Evolutionary conservation across 2,797 vertebrate genomes (phyloP).

Genomic region (Phoxinus dragarum): DNA sequence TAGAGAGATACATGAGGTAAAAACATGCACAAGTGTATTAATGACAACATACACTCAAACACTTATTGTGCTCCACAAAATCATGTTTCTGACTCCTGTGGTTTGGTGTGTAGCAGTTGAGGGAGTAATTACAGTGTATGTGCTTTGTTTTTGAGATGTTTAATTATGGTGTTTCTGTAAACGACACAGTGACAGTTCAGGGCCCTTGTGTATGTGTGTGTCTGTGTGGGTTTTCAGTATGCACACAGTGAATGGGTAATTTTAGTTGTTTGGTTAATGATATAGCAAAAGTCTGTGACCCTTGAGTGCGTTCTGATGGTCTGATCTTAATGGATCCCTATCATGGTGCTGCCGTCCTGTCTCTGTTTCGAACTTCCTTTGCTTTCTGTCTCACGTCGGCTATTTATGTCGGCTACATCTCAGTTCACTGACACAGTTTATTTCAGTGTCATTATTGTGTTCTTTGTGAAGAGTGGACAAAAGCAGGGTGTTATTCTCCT

Average conservation of each 20-base stretch:
- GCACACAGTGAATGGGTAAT: slow-evolving; percentile 55
- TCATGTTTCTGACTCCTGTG: slow-evolving; percentile 73
- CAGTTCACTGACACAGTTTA: slow-evolving; percentile 44
- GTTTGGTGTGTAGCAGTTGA: slow-evolving; percentile 78
- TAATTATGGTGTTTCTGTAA: slow-evolving; percentile 84
- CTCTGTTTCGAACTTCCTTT: slow-evolving; percentile 17
- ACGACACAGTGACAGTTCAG: slow-evolving; percentile 57
- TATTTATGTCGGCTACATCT: slow-evolving; percentile 20
- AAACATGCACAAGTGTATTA: slow-evolving; percentile 22
- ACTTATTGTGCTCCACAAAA: slow-evolving; percentile 66
- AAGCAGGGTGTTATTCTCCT: slow-evolving; percentile 35
- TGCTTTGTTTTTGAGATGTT: slow-evolving; percentile 83
- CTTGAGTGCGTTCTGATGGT: slow-evolving; percentile 45
- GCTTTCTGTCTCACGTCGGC: slow-evolving; percentile 27
- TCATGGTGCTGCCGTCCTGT: slow-evolving; percentile 18
- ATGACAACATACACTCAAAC: slow-evolving; percentile 28
- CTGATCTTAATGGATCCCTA: slow-evolving; percentile 46
- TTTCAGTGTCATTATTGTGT: slow-evolving; percentile 50
- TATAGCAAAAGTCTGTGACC: slow-evolving; percentile 71
- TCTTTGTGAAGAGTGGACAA: slow-evolving; percentile 50
- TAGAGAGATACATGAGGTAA: not conserved
- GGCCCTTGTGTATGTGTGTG: slow-evolving; percentile 75
- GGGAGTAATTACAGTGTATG: slow-evolving; percentile 82
- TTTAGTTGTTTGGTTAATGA: slow-evolving; percentile 59
- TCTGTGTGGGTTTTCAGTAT: slow-evolving; percentile 37